Percentiles rank a stretch among this genome's conserved stretches.
Evolutionary conservation across 1,140 invertebrate species (phyloP).

Genomic region (Aphidius gifuensis): DNA sequence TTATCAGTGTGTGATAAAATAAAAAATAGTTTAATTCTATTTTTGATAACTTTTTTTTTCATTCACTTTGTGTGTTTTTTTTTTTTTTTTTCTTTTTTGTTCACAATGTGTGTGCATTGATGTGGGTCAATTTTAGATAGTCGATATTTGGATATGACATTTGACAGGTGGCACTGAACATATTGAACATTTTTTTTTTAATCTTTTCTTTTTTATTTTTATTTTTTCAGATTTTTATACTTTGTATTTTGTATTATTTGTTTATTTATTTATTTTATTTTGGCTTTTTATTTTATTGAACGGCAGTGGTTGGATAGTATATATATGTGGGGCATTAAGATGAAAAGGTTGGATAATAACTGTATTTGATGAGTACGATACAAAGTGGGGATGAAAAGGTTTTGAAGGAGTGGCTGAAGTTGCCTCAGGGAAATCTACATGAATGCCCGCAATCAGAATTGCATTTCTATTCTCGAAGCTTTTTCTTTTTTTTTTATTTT

Average conservation of each 20-base stretch:
- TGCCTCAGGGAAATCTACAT: conserved; percentile 38
- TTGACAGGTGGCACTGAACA: no score
- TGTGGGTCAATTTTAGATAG: no score
- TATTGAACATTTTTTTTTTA: not conserved
- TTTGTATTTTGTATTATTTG: not conserved
- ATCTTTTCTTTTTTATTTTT: not conserved
- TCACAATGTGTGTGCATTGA: no score
- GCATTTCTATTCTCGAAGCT: conserved; percentile 30
- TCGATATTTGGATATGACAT: no score
- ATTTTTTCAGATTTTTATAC: not conserved
- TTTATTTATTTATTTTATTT: conserved; percentile 7
- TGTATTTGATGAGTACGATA: conserved; percentile 8
- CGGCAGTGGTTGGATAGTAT: conserved; percentile 20
- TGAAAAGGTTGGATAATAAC: conserved; percentile 31
- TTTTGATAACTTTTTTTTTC: no score
- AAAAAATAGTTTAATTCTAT: no score
- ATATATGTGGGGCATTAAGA: conserved; percentile 26
- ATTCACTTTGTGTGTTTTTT: no score
- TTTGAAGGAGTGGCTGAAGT: conserved; percentile 1
- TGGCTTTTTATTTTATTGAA: not conserved
- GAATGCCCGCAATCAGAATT: conserved; percentile 42
- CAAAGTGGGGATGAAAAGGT: conserved; percentile 6
- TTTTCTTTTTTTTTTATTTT: not conserved
- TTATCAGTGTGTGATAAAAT: no score
- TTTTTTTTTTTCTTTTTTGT: no score